Evolutionary conservation across 2,888 invertebrate species (phyloP).

Genomic region (Ophonus ardosiacus): DNA sequence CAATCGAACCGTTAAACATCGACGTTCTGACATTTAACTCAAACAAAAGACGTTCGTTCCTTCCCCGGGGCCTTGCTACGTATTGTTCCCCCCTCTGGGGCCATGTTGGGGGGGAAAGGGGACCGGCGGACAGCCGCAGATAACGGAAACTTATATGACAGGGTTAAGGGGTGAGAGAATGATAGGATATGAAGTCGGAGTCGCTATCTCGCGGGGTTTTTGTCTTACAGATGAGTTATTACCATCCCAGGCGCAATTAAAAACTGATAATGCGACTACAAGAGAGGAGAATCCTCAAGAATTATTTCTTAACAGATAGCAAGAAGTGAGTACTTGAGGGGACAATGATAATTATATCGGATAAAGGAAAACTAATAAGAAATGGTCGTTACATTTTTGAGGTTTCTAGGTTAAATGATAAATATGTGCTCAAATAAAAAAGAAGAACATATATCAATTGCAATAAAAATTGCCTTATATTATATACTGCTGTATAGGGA

Average conservation of each 20-base stretch:
- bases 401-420: too few relatives aligned
- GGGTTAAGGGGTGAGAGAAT: conserved; percentile 68
- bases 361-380: too few relatives aligned
- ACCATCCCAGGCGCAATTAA: conserved; percentile 49
- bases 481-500: too few relatives aligned
- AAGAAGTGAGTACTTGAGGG: not conserved
- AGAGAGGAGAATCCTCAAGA: not conserved
- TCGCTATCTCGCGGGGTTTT: conserved; percentile 52
- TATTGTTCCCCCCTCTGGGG: conserved; percentile 23
- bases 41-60: conserved; percentile 47
- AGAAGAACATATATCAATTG: too few relatives aligned
- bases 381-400: too few relatives aligned
- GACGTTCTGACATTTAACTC: conserved; percentile 49
- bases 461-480: too few relatives aligned
- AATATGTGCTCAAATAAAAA: too few relatives aligned
- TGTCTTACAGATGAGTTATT: conserved; percentile 58
- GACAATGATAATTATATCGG: not conserved
- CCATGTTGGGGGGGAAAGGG: not conserved
- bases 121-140: conserved; percentile 67
- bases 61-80: conserved; percentile 22
- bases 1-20: conserved; percentile 49
- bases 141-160: conserved; percentile 77
- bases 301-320: not conserved
- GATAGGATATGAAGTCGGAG: conserved; percentile 60
- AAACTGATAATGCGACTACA: conserved; percentile 36